Conservation (phyloP, 1,140 invertebrate genomes). For the Cotesia glomerata region DNA sequence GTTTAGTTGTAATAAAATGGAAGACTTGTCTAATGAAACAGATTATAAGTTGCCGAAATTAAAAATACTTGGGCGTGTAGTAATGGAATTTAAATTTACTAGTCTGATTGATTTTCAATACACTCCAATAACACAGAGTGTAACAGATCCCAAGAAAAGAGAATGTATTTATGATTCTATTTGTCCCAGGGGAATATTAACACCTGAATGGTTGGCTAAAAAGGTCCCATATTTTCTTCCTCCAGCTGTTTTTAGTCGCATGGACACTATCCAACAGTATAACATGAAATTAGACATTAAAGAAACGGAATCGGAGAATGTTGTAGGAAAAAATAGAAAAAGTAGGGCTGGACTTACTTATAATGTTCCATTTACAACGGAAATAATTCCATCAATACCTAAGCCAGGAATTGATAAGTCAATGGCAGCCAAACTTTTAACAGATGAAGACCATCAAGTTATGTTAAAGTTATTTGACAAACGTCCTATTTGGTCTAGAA, state of each 20-base stretch:
- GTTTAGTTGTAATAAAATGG: constrained; percentile 41
- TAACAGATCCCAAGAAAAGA: constrained; percentile 55
- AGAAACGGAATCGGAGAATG: constrained; percentile 49
- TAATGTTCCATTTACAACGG: constrained; percentile 65
- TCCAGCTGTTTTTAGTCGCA: constrained; percentile 78
- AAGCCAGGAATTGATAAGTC: constrained; percentile 62
- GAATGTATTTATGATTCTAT: constrained; percentile 73
- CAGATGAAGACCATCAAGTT: constrained; percentile 56
- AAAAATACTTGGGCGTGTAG: constrained; percentile 73
- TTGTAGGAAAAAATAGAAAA: constrained; percentile 65
- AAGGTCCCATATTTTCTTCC: constrained; percentile 74
- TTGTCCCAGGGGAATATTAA: constrained; percentile 68
- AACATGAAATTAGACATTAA: constrained; percentile 52
- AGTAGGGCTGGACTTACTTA: constrained; percentile 66
- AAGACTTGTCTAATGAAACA: constrained; percentile 44
- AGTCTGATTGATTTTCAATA: constrained; percentile 91
- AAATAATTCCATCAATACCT: constrained; percentile 64
- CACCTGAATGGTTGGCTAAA: constrained; percentile 68
- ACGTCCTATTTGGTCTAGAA: constrained; percentile 85
- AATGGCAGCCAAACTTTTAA: constrained; percentile 62
- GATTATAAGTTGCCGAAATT: constrained; percentile 48
- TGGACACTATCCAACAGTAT: constrained; percentile 71
- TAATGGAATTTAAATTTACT: constrained; percentile 75
- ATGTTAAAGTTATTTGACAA: constrained; percentile 74
- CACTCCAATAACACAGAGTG: constrained; percentile 71